Evolutionary conservation across 2,113 vertebrate genomes (phyloP).

Genomic region (Pachyramphus minor): DNA sequence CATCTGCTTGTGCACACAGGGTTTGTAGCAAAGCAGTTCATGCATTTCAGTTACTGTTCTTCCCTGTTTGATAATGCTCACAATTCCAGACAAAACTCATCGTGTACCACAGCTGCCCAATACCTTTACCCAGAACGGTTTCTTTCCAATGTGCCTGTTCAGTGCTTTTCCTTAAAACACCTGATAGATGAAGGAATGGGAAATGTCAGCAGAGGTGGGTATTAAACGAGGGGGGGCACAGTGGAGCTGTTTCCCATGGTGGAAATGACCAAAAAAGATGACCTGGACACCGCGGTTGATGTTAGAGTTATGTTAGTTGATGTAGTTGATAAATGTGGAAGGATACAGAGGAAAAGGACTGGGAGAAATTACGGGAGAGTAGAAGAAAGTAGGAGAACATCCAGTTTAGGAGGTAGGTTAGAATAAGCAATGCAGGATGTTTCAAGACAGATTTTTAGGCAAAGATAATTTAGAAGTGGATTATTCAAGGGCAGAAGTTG

Average conservation of each 20-base stretch:
- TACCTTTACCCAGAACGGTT: not conserved
- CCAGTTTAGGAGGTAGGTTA: not conserved
- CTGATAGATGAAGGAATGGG: not conserved
- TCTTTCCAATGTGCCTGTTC: not conserved
- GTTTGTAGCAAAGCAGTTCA: not conserved
- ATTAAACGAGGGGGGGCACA: not conserved
- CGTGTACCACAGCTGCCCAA: accelerated
- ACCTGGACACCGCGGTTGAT: not conserved
- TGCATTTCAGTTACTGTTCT: not conserved
- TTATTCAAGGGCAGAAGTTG: not conserved
- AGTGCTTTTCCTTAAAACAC: not conserved
- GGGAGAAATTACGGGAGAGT: not conserved
- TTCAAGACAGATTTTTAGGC: not conserved
- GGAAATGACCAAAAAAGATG: not conserved
- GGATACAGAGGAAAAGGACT: not conserved
- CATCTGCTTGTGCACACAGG: not conserved
- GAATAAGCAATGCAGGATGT: not conserved
- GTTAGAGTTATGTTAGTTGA: not conserved
- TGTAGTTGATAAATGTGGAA: not conserved
- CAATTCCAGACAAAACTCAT: not conserved
- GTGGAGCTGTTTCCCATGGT: not conserved
- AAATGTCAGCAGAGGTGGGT: not conserved
- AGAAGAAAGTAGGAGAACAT: not conserved
- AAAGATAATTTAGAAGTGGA: not conserved
- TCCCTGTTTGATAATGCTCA: not conserved